Evolutionary conservation across 2,888 invertebrate species (phyloP).

Genomic region (Drosophila demipolita): DNA sequence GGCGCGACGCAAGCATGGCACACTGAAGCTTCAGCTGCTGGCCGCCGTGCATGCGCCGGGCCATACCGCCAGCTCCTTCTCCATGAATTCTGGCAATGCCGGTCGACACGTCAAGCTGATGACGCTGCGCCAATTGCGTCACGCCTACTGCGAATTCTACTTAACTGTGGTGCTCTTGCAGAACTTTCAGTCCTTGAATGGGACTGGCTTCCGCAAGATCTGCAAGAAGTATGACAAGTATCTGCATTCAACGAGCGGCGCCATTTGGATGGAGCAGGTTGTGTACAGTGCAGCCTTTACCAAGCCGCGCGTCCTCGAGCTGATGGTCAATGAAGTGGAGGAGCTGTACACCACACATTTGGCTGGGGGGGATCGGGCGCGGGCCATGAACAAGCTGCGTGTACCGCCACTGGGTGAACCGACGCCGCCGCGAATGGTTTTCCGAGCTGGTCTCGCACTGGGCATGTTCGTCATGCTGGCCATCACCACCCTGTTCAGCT

Average conservation of each 20-base stretch:
- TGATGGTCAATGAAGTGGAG: constrained; percentile 90
- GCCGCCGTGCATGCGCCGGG: constrained; percentile 31
- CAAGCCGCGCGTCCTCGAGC: constrained; percentile 86
- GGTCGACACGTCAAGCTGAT: constrained; percentile 37
- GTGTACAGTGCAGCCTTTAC: constrained; percentile 87
- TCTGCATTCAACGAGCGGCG: constrained; percentile 92
- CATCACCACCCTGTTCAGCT: constrained; percentile 92
- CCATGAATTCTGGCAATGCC: constrained; percentile 19
- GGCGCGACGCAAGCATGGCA: constrained; percentile 96
- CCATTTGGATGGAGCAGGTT: constrained; percentile 95
- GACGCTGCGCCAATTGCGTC: constrained; percentile 86
- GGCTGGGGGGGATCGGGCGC: constrained; percentile 95
- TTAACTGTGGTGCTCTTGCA: constrained; percentile 97
- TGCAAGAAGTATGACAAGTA: constrained; percentile 98
- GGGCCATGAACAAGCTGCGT: constrained; percentile 97
- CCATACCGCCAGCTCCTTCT: constrained; percentile 27
- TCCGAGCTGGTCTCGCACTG: constrained; percentile 96
- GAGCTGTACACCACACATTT: constrained; percentile 91
- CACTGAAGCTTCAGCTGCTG: constrained; percentile 87
- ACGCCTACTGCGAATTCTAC: constrained; percentile 99
- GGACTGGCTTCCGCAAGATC: constrained; percentile 99
- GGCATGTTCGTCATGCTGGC: constrained; percentile 95
- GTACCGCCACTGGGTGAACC: constrained; percentile 98
- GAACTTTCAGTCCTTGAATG: constrained; percentile 98
- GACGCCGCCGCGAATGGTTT: constrained; percentile 93